Conservation (phyloP, 2,888 invertebrate genomes). For the Geophilus truncorum region DNA sequence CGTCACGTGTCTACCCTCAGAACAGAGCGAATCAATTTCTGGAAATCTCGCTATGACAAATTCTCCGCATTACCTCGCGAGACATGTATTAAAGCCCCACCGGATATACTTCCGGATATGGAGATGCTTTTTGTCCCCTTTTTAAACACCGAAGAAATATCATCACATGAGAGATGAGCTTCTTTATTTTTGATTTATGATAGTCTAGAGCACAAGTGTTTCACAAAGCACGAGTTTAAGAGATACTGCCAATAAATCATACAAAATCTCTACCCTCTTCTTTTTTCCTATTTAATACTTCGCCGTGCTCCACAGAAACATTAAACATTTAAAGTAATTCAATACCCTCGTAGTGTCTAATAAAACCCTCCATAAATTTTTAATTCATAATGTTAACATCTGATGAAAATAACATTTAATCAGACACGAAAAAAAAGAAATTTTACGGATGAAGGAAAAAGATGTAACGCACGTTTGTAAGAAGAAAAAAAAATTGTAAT, state of each 20-base stretch:
- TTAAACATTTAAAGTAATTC: constrained; percentile 27
- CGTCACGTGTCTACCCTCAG: background rate
- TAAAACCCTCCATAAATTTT: constrained; percentile 2
- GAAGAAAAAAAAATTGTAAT: background rate
- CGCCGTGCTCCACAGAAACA: background rate
- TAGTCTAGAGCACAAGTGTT: constrained; percentile 24
- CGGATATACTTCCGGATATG: constrained; percentile 21
- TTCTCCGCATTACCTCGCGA: background rate
- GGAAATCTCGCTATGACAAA: background rate
- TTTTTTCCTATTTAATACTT: background rate
- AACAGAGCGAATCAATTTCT: background rate
- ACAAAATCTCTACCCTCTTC: background rate
- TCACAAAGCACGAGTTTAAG: constrained; percentile 21
- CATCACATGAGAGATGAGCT: constrained; percentile 15
- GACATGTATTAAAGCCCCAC: constrained; percentile 2
- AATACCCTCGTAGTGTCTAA: constrained; percentile 9
- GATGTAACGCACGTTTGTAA: too few relatives aligned
- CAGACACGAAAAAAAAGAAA: background rate
- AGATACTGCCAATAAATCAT: constrained; percentile 25
- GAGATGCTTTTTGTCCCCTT: background rate
- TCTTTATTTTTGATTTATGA: constrained; percentile 13
- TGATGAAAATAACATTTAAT: constrained; percentile 14
- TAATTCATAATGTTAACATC: background rate
- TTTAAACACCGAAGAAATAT: constrained; percentile 12
- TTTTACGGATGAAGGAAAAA: background rate